Conservation (phyloP, 2,113 vertebrate species). For the Elaphurus davidianus region DNA sequence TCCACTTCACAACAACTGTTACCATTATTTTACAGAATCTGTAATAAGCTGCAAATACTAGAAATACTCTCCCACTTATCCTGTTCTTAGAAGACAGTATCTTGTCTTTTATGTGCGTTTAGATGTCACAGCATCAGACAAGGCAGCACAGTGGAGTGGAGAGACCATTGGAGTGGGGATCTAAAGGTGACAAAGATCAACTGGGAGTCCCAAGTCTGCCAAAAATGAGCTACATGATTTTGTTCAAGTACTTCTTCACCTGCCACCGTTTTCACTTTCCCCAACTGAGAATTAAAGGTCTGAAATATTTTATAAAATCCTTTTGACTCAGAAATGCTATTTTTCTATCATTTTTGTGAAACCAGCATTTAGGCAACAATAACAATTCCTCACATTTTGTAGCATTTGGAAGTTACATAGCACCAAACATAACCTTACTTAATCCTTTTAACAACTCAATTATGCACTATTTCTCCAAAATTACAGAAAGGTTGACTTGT, state of each 20-base stretch:
- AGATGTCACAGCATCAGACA: not conserved
- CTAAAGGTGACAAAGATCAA: not conserved
- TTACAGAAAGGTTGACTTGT: not conserved
- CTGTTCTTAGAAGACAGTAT: not conserved
- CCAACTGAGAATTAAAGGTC: not conserved
- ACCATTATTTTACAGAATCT: not conserved
- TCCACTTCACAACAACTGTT: not conserved
- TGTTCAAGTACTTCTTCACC: not conserved
- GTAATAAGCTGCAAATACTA: not conserved
- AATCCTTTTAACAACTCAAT: conserved; percentile 26
- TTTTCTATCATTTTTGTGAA: not conserved
- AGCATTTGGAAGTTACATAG: not conserved
- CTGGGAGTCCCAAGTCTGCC: not conserved
- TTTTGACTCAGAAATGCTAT: not conserved
- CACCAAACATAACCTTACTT: conserved; percentile 20
- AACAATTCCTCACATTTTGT: not conserved
- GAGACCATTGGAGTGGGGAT: not conserved
- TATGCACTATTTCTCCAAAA: not conserved
- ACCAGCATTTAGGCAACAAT: not conserved
- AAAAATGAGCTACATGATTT: not conserved
- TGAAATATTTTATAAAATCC: not conserved
- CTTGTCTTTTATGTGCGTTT: not conserved
- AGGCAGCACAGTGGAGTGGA: not conserved
- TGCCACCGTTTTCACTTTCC: not conserved
- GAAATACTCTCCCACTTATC: not conserved